Percentiles rank a stretch among this genome's conserved stretches.
Evolutionary conservation across 2,113 vertebrate species (phyloP).

Genomic region (Trematomus loennbergii): DNA sequence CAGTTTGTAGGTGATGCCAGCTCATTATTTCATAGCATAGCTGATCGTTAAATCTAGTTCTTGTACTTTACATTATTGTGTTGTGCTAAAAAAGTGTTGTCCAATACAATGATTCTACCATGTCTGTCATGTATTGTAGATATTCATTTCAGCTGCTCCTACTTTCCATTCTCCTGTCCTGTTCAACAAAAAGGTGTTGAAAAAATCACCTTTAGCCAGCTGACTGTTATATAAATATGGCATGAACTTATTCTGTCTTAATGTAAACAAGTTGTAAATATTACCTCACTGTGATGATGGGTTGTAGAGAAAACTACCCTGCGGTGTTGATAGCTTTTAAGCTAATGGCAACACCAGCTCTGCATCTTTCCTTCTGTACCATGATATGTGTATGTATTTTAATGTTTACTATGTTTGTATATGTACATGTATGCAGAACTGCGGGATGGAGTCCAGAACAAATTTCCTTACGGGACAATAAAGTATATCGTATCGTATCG

Average conservation of each 20-base stretch:
- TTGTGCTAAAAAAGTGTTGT: neutral
- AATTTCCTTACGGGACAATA: too few relatives aligned
- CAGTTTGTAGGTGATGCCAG: too few relatives aligned
- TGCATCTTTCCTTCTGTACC: neutral
- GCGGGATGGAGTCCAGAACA: too few relatives aligned
- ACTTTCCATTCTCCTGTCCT: neutral
- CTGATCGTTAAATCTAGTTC: neutral
- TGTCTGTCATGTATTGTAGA: neutral
- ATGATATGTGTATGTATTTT: too few relatives aligned
- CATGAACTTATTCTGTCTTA: neutral
- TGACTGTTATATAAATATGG: neutral
- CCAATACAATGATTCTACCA: neutral
- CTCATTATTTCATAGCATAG: neutral
- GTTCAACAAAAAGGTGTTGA: neutral
- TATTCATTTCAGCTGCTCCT: neutral
- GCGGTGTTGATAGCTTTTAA: constrained; percentile 2
- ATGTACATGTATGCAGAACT: too few relatives aligned
- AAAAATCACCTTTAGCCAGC: neutral
- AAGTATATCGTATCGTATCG: too few relatives aligned
- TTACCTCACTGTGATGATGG: constrained; percentile 15
- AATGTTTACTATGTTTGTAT: too few relatives aligned
- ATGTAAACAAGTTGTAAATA: constrained; percentile 6
- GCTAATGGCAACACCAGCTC: neutral
- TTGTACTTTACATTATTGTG: neutral
- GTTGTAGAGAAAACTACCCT: constrained; percentile 5